Base-by-base conservation (phyloP, 2,797 vertebrate species). In the Choloepus didactylus region DNA sequence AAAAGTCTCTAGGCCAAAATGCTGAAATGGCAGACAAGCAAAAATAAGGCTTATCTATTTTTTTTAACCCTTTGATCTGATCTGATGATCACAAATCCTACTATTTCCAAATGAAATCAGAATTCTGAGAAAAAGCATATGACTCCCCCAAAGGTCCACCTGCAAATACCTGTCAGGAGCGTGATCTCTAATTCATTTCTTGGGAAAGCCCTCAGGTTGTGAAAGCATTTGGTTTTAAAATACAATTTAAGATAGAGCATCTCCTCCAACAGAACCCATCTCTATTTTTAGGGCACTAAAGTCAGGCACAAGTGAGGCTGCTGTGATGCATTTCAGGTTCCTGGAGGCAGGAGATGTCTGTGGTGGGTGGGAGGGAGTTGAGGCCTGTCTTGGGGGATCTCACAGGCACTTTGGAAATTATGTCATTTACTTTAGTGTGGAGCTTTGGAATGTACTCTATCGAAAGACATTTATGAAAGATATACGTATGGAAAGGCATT, bases 201-300 rank as follows among this genome's bases (percentile, higher is more conserved):
- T 89, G 23, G 59, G 44, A 96, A 83, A 97, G 75, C 38, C 76
- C 87, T 94, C 51, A 75, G 29, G 46, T 11, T 95, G 60, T 94
- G 49, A 97, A 97, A 98, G 84, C 69, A 64, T 59, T 96, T 93
- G 93, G 46, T 91, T 98, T 54, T 64, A 80, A 97, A 83, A 96
- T 31, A 56, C 23, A 75, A 84, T 73, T 38, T 91, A 91, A 94
- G 79, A 84, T 5, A 93, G 25, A 66, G n/a, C 60, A 95, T 66
- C 64, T 95, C 87, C 56, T 87, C 75, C 49, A 94, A 81, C 16
- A 95, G 15, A n/a, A 72, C 54, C 94, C 72, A 88, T 49, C 67
- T 76, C 70, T 89, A 46, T 62, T 91, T 86, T 62, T 59, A 83
- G 85, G 27, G 35, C 38, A 18, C 1, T 25, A 4, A 79, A 86